A percentile compares a stretch with the other conserved stretches of the same genome.
These are phyloP conservation scores for Sitta europaea DNA, from an alignment of 2,113 vertebrate genomes.

Conservation along the genomic window DNA sequence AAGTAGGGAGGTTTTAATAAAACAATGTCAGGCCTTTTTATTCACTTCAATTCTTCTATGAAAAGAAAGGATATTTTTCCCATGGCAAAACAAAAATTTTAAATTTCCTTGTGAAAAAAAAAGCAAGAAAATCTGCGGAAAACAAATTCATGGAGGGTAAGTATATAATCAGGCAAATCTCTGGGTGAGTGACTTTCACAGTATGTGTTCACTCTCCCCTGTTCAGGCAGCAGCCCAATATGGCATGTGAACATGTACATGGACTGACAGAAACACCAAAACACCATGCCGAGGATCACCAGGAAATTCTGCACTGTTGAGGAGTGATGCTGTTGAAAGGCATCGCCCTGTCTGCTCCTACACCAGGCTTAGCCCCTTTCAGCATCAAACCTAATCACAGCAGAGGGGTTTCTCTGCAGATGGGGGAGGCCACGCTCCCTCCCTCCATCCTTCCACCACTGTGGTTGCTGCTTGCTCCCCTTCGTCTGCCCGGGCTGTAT, in stretches of 20 bases:
- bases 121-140: background rate
- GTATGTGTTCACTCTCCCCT: background rate
- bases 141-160: background rate
- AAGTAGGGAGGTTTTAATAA: background rate
- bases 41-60: background rate
- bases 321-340: background rate
- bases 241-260: background rate
- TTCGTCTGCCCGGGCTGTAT: background rate
- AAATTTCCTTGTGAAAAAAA: background rate
- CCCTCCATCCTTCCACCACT: background rate
- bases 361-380: background rate
- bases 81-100: background rate
- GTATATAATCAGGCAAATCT: background rate
- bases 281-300: background rate
- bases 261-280: slow-evolving; percentile 29
- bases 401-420: background rate
- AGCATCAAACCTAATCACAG: background rate
- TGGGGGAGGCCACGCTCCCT: background rate
- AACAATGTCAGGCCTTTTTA: background rate
- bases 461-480: background rate
- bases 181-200: background rate
- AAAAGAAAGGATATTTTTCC: background rate
- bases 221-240: background rate
- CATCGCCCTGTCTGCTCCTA: background rate
- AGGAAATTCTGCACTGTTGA: slow-evolving; percentile 8